These are phyloP conservation scores for Dipodomys spectabilis DNA, from an alignment of 2,113 vertebrate genomes.

Conservation along the genomic window DNA sequence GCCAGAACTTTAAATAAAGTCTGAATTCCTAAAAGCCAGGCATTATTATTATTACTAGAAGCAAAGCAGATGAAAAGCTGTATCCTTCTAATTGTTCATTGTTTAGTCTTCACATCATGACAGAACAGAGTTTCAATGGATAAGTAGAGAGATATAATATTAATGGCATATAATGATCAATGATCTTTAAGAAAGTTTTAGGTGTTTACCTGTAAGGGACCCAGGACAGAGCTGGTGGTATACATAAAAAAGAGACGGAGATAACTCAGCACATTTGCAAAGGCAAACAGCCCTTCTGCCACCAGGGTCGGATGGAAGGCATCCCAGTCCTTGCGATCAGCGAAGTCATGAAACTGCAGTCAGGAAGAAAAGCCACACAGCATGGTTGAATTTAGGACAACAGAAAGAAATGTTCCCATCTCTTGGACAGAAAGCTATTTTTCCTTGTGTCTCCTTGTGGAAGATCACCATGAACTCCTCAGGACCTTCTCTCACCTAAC, in stretches of 20 bases:
- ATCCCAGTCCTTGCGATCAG: conserved; percentile 97
- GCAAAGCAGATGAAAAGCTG: not conserved
- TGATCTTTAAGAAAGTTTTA: conserved; percentile 48
- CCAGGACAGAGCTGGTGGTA: conserved; percentile 98
- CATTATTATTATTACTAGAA: conserved; percentile 1
- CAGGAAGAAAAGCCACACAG: conserved; percentile 80
- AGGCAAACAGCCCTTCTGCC: conserved; percentile 98
- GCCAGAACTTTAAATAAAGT: not conserved
- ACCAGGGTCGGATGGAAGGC: conserved; percentile 98
- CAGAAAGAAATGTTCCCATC: not conserved
- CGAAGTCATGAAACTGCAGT: conserved; percentile 87
- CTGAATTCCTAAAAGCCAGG: conserved; percentile 23
- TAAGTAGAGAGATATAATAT: not conserved
- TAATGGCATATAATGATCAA: conserved; percentile 1
- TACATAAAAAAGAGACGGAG: conserved; percentile 99
- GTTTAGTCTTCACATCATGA: conserved; percentile 26
- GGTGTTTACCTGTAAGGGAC: conserved; percentile 94
- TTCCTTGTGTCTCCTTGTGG: conserved; percentile 9
- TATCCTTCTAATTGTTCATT: conserved; percentile 21
- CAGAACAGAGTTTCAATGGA: not conserved
- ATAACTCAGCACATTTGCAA: conserved; percentile 97
- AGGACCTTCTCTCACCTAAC: not conserved
- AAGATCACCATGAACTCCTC: not conserved
- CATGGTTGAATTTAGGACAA: conserved; percentile 45
- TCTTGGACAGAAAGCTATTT: not conserved